Conservation (phyloP, 2,113 vertebrate species). For the Channa argus region DNA sequence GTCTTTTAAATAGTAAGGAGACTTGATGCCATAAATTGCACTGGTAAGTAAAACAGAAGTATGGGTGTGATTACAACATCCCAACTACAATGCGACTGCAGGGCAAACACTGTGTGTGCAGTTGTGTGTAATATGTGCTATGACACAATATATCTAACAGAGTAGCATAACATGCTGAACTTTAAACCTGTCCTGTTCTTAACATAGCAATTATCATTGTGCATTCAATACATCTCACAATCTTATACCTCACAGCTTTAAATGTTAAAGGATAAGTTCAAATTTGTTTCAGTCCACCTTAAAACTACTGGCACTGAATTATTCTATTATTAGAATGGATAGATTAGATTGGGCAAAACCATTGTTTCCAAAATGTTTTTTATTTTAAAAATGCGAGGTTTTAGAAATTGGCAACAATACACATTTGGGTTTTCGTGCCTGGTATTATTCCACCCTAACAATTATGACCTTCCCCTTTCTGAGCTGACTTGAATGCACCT, state of each 20-base stretch:
- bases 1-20: neutral
- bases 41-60: constrained; percentile 1
- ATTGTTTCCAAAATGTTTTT: neutral
- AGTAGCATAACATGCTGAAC: constrained; percentile 17
- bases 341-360: neutral
- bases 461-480: constrained; percentile 1
- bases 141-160: neutral
- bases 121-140: constrained; percentile 1
- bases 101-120: constrained; percentile 16
- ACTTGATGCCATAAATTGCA: neutral
- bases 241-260: neutral
- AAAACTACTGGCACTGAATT: neutral
- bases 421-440: no score
- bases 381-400: neutral
- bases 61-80: constrained; percentile 1
- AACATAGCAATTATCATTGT: neutral
- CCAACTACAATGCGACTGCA: constrained; percentile 1
- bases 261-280: neutral
- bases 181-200: neutral
- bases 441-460: neutral
- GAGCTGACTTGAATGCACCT: constrained; percentile 29
- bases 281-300: neutral
- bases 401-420: no score
- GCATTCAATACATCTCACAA: constrained; percentile 26
- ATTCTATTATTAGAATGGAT: neutral